phyloP scores from a whole-genome alignment of 1,140 invertebrate genomes.

The Ostrea edulis region DNA sequence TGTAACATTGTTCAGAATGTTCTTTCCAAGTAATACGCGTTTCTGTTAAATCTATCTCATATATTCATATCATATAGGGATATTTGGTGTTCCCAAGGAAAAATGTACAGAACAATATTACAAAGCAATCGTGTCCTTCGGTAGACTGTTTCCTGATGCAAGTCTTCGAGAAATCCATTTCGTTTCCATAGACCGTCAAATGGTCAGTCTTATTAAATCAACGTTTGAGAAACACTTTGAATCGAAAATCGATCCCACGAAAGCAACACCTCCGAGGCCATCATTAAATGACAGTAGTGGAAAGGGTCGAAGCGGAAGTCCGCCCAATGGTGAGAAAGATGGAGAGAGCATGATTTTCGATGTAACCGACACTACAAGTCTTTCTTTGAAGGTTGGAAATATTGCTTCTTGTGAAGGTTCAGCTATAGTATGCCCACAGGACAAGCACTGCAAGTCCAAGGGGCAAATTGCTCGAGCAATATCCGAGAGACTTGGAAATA shows the following conservation, averaged over 20 bases:
- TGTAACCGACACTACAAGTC: not conserved
- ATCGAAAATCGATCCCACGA: not conserved
- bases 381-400: not conserved
- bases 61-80: not conserved
- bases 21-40: no score
- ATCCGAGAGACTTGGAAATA: not conserved
- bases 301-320: conserved; percentile 1
- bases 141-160: not conserved
- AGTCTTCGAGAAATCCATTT: conserved; percentile 37
- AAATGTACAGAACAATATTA: conserved; percentile 15
- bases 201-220: not conserved
- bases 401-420: not conserved
- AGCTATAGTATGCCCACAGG: conserved; percentile 20
- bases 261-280: not conserved
- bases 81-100: conserved; percentile 28
- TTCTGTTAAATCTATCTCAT: not conserved
- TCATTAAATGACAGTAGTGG: not conserved
- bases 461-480: not conserved
- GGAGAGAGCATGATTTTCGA: not conserved
- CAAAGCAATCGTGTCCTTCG: not conserved
- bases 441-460: not conserved
- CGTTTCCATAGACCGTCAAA: conserved; percentile 6
- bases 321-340: not conserved
- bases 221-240: not conserved
- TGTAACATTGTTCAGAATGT: not conserved